A percentile compares a stretch with the other conserved stretches of the same genome.
These are phyloP conservation scores for Brachionus plicatilis DNA, from an alignment of 1,140 invertebrate genomes.

Conservation along the genomic window DNA sequence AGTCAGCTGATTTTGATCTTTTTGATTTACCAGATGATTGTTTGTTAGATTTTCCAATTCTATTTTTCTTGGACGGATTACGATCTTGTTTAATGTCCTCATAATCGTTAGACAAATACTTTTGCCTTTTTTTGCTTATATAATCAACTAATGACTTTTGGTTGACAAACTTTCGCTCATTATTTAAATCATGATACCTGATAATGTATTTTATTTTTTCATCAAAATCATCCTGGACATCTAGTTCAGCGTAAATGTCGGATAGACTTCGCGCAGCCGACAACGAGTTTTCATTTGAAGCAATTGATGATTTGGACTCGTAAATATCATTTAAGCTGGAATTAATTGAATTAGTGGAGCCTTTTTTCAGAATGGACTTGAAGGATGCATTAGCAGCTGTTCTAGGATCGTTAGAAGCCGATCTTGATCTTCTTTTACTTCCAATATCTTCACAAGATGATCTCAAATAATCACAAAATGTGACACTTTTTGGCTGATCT, in stretches of 20 bases:
- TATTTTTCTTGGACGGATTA: not conserved
- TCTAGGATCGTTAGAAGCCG: not conserved
- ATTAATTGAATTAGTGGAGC: not conserved
- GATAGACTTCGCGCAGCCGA: not conserved
- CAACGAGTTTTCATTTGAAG: not conserved
- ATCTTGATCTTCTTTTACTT: not conserved
- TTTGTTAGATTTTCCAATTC: not conserved
- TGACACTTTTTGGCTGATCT: not conserved
- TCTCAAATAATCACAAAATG: conserved; percentile 16
- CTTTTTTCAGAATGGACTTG: not conserved
- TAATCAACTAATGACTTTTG: not conserved
- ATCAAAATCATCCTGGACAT: not conserved
- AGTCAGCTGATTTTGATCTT: not conserved
- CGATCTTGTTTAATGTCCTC: not conserved
- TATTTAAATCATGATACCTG: conserved; percentile 18
- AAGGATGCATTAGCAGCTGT: not conserved
- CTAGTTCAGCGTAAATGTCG: not conserved
- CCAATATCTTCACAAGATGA: not conserved
- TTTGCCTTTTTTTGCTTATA: conserved; percentile 19
- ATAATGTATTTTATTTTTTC: conserved; percentile 15
- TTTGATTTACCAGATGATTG: not conserved
- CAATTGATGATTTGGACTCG: not conserved
- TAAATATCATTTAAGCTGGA: not conserved
- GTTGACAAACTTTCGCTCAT: not conserved
- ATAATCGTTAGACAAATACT: not conserved